Base-by-base conservation (phyloP, 2,797 vertebrate genomes). In the Arrhamphus sclerolepis region DNA sequence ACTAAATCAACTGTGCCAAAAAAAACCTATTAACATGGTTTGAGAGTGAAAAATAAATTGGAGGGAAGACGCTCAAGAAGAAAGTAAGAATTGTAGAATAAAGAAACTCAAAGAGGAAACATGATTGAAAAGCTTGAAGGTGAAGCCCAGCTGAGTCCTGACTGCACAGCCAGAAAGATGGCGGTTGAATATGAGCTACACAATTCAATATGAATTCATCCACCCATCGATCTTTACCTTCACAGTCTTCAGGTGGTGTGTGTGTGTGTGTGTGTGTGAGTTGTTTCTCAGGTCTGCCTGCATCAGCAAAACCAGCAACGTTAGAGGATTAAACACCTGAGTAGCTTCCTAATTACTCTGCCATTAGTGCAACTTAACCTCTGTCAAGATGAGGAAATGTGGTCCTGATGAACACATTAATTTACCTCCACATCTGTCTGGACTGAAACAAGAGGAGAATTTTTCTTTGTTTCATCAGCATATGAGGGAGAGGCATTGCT, bases 301-400 rank as follows among this genome's bases (percentile, higher is more conserved):
- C 22, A 58, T 28, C 72, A 74, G 66, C 52, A 63, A 55, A 82
- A 74, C 55, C 67, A 68, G 74, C 80, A 75, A 66, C 74, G 78
- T 75, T 34, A 74, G 51, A 62, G 53, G 72, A 49, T 82, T 80
- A 69, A 68, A 67, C 70, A 79, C 64, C 69, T 52, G 76, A 82
- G 65, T 62, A 54, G 62, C 63, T 87, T 82, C 67, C 63, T 87
- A 79, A 86, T 81, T 69, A 83, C 65, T 69, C 54, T 50, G 64
- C 70, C 73, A 81, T 83, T 82, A 83, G 56, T 57, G 26, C 53
- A 52, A 75, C 55, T 74, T 75, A 49, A 80, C 70, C 71, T 75
- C 34, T 20, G 18, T n/a, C 31, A 51, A 44, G 21, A 48, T 1
- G 55, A 44, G 54, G 58, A 73, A 56, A 42, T 3, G 38, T 18